Base-by-base conservation (phyloP, 2,888 invertebrate genomes). In the Nebria brevicollis region DNA sequence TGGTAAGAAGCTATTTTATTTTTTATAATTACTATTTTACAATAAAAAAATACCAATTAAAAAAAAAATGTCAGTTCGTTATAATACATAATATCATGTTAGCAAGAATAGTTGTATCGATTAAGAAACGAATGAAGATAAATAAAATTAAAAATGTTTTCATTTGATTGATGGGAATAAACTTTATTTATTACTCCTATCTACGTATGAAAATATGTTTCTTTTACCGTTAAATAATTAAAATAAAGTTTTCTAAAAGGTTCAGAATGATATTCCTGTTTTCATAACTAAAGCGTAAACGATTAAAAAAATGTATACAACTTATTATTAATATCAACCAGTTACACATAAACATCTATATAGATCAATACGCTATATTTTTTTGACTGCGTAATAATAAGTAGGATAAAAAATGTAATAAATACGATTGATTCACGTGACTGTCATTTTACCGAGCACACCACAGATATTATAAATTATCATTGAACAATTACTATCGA, bases 401-500 rank as follows among this genome's bases (percentile, higher is more conserved):
- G 54, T 54, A 11, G 54, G 2, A 54, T 20, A 54, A 54, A 68
- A 68, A n/a, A 15, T 6, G 26, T 68, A 68, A 68, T 68, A 68
- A n/a, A 68, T 26, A 10, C 68, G 26, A 68, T 68, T 68, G 20
- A 68, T 68, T 25, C 26, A 26, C 20, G 26, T 20, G 20, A 26
- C 15, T 68, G 68, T 68, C 68, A 15, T 68, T 68, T 26, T 68
- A 26, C n/a, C 68, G 20, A 68, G 68, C 54, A 54, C 54, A 54
- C n/a, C 70, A 34, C 75, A 75, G 75, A 75, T 64, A 75, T 75
- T 54, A 80, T 80, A 75, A 80, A 80, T 75, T 80, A 75, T 65
- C 75, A 75, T 70, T 80, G 80, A 80, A 80, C 80, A 80, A 80
- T 80, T 80, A 80, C 66, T 72, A 80, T 80, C 80, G 80, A 75